Percentiles rank a stretch among this genome's conserved stretches.
phyloP scores from a whole-genome alignment of 1,140 invertebrate genomes.

The Drosophila carrolli region DNA sequence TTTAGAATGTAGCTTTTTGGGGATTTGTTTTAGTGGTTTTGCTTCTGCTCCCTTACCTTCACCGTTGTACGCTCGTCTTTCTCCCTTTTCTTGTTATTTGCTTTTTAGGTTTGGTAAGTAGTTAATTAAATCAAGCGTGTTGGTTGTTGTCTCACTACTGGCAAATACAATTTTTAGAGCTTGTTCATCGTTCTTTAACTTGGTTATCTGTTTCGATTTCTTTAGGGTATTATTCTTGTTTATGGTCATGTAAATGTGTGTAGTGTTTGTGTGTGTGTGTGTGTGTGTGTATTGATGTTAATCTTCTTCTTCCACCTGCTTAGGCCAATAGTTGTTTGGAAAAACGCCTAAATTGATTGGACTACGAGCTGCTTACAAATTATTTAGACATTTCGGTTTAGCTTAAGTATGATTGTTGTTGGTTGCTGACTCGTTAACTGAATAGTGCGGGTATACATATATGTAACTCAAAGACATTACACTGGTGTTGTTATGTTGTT shows the following conservation, averaged over 20 bases:
- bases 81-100: constrained; percentile 9
- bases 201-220: constrained; percentile 15
- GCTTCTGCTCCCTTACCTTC: constrained; percentile 10
- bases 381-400: constrained; percentile 52
- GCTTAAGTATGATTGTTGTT: constrained; percentile 63
- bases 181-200: constrained; percentile 25
- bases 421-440: constrained; percentile 43
- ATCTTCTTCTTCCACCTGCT: constrained; percentile 23
- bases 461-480: constrained; percentile 12
- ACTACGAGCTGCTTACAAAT: constrained; percentile 51
- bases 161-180: constrained; percentile 56
- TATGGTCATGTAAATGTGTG: constrained; percentile 1
- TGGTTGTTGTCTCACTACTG: constrained; percentile 30
- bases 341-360: constrained; percentile 43
- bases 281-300: constrained; percentile 8
- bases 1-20: constrained; percentile 12
- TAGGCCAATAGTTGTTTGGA: constrained; percentile 34
- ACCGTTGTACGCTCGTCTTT: background rate
- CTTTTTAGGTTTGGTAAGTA: constrained; percentile 29
- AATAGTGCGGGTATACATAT: constrained; percentile 28
- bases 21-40: constrained; percentile 1
- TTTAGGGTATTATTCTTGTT: constrained; percentile 11
- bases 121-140: constrained; percentile 49
- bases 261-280: constrained; percentile 18
- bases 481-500: constrained; percentile 11